Conservation (phyloP, 2,113 vertebrate genomes). For the Nasalis larvatus region DNA sequence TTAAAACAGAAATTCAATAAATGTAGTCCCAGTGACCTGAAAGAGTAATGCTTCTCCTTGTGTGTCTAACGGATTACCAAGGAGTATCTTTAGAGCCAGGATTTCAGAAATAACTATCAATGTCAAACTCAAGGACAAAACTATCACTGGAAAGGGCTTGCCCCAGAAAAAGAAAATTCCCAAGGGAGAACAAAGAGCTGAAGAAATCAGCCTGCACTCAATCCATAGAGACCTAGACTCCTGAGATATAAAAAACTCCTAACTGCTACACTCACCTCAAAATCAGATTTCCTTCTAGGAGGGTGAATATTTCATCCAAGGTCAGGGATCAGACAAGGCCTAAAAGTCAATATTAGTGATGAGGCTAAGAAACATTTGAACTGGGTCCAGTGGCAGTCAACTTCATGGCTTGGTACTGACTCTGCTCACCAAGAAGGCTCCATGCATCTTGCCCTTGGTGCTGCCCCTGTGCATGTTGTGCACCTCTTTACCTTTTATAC, state of each 20-base stretch:
- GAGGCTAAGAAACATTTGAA: neutral
- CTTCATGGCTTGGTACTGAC: neutral
- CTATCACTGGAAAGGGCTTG: neutral
- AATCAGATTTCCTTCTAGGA: neutral
- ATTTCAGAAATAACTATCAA: slow-evolving; percentile 62
- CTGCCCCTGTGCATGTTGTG: neutral
- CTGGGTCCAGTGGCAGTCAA: neutral
- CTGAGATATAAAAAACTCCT: neutral
- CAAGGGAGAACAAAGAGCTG: neutral
- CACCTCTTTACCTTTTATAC: neutral
- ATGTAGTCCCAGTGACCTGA: slow-evolving; percentile 21
- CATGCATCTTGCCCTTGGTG: no score
- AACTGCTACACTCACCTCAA: neutral
- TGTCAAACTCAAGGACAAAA: slow-evolving; percentile 57
- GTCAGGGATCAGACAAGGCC: neutral
- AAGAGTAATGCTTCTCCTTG: slow-evolving; percentile 57
- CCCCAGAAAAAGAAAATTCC: neutral
- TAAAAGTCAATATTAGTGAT: neutral
- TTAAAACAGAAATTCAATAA: slow-evolving; percentile 72
- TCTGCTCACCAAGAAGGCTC: neutral
- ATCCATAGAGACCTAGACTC: neutral
- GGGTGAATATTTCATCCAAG: neutral
- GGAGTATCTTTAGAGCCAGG: slow-evolving; percentile 16
- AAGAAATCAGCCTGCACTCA: neutral
- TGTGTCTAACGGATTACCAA: slow-evolving; percentile 66